Base-by-base conservation (phyloP, 2,888 invertebrate species). In the Heliconius sara region DNA sequence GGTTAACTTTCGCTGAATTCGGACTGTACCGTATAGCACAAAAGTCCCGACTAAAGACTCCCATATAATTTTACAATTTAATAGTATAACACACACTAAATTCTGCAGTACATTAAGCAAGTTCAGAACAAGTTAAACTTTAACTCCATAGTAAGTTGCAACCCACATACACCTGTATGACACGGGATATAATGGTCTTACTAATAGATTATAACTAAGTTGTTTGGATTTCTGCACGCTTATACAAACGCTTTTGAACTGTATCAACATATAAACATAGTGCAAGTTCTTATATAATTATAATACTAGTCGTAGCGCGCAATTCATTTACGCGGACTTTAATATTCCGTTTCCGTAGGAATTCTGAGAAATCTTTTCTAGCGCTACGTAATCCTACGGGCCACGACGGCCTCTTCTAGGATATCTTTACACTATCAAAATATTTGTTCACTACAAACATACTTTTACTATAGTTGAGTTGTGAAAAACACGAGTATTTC, bases 61-160 rank as follows among this genome's bases (percentile, higher is more conserved):
- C 19, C 19, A 27, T 65, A 65, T 1, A 65, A 65, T 65, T 72
- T n/a, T 57, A 5, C 72, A 27, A 19, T 71, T 71, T 52, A 52
- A 52, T n/a, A 60, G 25, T 57, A 60, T 73, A 60, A 9, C 25
- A 43, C 6, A 27, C 1, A 30, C 57, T 34, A 72, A 72, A 57
- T 57, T 57, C 30, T n/a, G 57, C 57, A 34, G 3, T 57, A 57
- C 57, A 57, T 34, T 72, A 60, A 72, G 57, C 16, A 39, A 78
- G 57, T 73, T 67, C 39, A 67, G 25, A 78, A 73, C 78, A 78
- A 71, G 57, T 78, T 67, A 66, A 78, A 78, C 60, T 67, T n/a
- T 72, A 57, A 72, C 72, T 30, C 30, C n/a, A n/a, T 57, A 52
- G 52, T 19, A 52, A 52, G 19, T 52, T 72, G n/a, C 57, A 72